A percentile compares a stretch with the other conserved stretches of the same genome.
These are phyloP conservation scores for Chloroclystis v-ata DNA, from an alignment of 2,888 invertebrate genomes.

Conservation along the genomic window DNA sequence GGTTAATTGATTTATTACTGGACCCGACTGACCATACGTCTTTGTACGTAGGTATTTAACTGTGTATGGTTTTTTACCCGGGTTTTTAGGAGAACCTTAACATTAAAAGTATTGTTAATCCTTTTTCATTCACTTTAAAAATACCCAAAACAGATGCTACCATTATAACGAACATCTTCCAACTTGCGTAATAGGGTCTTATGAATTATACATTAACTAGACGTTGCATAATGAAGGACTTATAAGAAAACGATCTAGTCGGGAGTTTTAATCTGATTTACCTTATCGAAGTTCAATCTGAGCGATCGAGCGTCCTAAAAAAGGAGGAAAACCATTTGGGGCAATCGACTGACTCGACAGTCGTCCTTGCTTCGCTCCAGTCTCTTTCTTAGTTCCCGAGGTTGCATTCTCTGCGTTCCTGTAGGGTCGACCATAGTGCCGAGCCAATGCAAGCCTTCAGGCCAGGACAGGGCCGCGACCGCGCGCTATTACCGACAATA, in stretches of 20 bases:
- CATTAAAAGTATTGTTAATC: too few species aligned
- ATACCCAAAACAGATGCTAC: not conserved
- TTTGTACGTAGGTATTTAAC: too few species aligned
- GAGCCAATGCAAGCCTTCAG: slow-evolving; percentile 25
- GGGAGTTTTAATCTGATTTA: slow-evolving; percentile 3
- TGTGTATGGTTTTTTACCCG: not conserved
- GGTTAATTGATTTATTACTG: slow-evolving; percentile 7
- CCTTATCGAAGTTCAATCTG: slow-evolving; percentile 19
- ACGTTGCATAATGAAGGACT: slow-evolving; percentile 13
- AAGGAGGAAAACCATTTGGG: slow-evolving; percentile 44
- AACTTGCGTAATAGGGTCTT: slow-evolving; percentile 13
- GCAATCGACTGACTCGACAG: slow-evolving; percentile 57
- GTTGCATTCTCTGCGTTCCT: slow-evolving; percentile 61
- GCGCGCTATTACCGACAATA: slow-evolving; percentile 16
- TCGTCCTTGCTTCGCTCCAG: slow-evolving; percentile 64
- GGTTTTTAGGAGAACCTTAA: too few species aligned
- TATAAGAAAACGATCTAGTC: slow-evolving; percentile 10
- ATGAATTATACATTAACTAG: slow-evolving; percentile 18
- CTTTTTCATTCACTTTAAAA: not conserved
- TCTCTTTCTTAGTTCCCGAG: slow-evolving; percentile 67
- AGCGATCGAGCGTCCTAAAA: slow-evolving; percentile 31
- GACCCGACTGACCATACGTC: not conserved
- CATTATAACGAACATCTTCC: slow-evolving; percentile 7
- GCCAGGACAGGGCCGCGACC: slow-evolving; percentile 26
- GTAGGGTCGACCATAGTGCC: slow-evolving; percentile 14